phyloP scores from a whole-genome alignment of 1,140 invertebrate species.

The Magallana angulata region DNA sequence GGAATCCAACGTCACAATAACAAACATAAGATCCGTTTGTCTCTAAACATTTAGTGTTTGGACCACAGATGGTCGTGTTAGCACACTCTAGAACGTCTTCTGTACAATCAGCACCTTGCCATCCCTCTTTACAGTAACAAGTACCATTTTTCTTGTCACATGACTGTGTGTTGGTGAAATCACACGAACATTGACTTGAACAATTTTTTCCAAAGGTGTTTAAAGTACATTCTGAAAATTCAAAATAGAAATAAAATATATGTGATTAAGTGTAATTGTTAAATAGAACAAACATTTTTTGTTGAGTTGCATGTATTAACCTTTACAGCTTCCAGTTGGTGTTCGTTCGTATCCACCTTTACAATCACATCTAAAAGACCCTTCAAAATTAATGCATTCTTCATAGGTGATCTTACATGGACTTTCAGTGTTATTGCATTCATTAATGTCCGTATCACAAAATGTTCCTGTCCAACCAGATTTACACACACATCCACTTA shows the following conservation, averaged over 20 bases:
- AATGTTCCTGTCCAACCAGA: constrained; percentile 60
- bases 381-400: constrained; percentile 60
- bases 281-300: too few species aligned
- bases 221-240: neutral
- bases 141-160: constrained; percentile 49
- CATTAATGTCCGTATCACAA: constrained; percentile 63
- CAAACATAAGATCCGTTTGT: too few species aligned
- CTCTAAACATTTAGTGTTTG: too few species aligned
- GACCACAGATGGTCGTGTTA: neutral
- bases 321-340: constrained; percentile 20
- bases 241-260: neutral
- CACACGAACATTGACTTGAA: constrained; percentile 47
- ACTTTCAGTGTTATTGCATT: constrained; percentile 48
- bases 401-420: constrained; percentile 31
- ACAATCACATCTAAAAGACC: constrained; percentile 62
- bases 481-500: constrained; percentile 61
- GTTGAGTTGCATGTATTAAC: too few species aligned
- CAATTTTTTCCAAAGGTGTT: constrained; percentile 44
- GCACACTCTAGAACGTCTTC: constrained; percentile 59
- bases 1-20: too few species aligned
- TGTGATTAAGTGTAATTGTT: too few species aligned
- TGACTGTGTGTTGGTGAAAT: constrained; percentile 29
- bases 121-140: constrained; percentile 55
- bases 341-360: constrained; percentile 56
- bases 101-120: constrained; percentile 53